Conservation (phyloP, 2,113 vertebrate genomes). For the Pitta sordida region DNA sequence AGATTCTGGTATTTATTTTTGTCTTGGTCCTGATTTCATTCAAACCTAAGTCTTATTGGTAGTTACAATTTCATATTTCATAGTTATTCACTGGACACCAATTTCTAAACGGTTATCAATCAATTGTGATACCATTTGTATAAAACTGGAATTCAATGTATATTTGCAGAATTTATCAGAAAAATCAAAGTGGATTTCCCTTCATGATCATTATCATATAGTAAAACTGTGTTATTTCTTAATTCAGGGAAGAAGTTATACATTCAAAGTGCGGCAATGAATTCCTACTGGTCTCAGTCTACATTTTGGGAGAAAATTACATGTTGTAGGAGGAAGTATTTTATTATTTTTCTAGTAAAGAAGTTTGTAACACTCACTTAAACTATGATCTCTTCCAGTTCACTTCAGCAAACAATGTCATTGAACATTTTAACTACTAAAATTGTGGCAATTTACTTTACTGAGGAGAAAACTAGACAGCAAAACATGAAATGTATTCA, state of each 20-base stretch:
- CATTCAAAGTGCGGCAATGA: neutral
- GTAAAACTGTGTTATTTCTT: neutral
- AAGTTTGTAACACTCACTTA: neutral
- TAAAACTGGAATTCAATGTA: neutral
- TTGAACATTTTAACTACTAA: constrained; percentile 31
- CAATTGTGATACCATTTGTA: neutral
- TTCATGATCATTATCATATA: neutral
- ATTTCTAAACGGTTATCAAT: neutral
- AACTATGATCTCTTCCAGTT: constrained; percentile 25
- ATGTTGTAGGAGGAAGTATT: neutral
- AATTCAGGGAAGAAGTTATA: neutral
- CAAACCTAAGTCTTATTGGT: neutral
- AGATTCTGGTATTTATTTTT: neutral
- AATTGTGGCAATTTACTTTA: constrained; percentile 52
- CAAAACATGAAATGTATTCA: constrained; percentile 44
- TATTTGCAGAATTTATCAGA: neutral
- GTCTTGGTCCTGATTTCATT: neutral
- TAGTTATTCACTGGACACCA: neutral
- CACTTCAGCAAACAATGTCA: constrained; percentile 10
- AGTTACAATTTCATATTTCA: neutral
- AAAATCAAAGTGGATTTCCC: neutral
- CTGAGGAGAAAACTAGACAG: neutral
- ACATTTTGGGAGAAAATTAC: neutral
- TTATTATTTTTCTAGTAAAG: neutral
- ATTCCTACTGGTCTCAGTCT: neutral